Evolutionary conservation across 1,140 invertebrate species (phyloP), one percentile per base, ranked within the genome.

Genomic region (Psix sp.): DNA sequence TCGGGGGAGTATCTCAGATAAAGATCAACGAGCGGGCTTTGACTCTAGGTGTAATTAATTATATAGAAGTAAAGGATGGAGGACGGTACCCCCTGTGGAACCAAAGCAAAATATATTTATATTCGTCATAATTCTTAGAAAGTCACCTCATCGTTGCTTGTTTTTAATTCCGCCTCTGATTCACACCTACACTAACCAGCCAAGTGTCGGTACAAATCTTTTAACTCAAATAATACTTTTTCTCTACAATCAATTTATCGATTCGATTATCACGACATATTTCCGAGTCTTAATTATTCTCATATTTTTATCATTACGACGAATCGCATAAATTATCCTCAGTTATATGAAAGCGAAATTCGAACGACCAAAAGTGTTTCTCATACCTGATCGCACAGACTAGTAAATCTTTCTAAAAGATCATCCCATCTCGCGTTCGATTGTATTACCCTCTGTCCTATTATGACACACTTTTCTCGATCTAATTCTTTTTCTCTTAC

Each of bases 11-110:
- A 80, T 80, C 76, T 78, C 15, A 68, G 81, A 81, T 80, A 80
- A 83, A 77, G 74, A 84, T 84, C 82, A 77, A 82, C 77, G 79
- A 80, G 76, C 78, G 76, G 65, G 76, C 80, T 76, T 72, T 72
- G 78, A 77, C 75, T 73, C 66, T 68, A 76, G 74, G 70, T 79
- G 77, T 84, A 84, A 84, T 83, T 84, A 84, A 84, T 84, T 83
- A 83, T 77, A 79, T 72, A 74, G 59, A 77, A 70, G 73, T 59
- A 54, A 57, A 60, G 77, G 74, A 70, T 72, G 57, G 70, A 77
- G 67, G 67, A 71, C 54, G 77, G 75, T 80, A 82, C 83, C 82
- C 80, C 81, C 83, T 71, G 82, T 77, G 72, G 80, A 78, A 80
- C 75, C 77, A 66, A 74, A 71, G 79, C 72, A 77, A 79, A 77